phyloP scores from a whole-genome alignment of 2,888 invertebrate genomes.

The Criorhina ranunculi region DNA sequence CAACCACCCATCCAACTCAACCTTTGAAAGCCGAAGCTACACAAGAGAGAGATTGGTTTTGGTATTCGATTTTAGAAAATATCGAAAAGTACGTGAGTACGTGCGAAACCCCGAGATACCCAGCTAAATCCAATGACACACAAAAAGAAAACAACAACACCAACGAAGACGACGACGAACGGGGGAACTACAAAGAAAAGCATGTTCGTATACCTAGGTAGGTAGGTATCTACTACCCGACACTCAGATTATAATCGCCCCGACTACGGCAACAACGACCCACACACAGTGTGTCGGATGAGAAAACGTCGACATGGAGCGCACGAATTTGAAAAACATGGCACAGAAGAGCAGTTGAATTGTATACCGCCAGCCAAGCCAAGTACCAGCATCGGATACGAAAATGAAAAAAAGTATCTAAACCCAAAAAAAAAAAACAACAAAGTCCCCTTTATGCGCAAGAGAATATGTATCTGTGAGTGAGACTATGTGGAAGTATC shows the following conservation, averaged over 20 bases:
- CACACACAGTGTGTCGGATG: slow-evolving; percentile 44
- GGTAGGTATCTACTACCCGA: slow-evolving; percentile 22
- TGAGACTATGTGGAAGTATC: slow-evolving; percentile 34
- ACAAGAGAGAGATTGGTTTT: slow-evolving; percentile 40
- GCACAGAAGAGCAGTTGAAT: slow-evolving; percentile 36
- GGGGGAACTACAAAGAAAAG: slow-evolving; percentile 18
- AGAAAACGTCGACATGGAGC: slow-evolving; percentile 40
- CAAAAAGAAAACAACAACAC: slow-evolving; percentile 36
- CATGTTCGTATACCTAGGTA: slow-evolving; percentile 1
- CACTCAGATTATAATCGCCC: slow-evolving; percentile 43
- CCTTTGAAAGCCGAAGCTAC: slow-evolving; percentile 30
- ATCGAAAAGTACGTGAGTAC: slow-evolving; percentile 58
- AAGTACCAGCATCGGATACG: slow-evolving; percentile 21
- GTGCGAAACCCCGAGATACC: slow-evolving; percentile 42
- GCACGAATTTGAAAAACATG: slow-evolving; percentile 46
- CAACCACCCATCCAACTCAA: slow-evolving; percentile 35
- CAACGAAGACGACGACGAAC: not conserved
- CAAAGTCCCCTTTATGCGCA: slow-evolving; percentile 52
- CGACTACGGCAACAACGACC: slow-evolving; percentile 43
- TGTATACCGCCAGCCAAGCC: slow-evolving; percentile 15
- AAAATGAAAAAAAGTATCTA: slow-evolving; percentile 24
- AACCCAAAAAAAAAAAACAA: slow-evolving; percentile 34
- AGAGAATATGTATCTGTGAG: slow-evolving; percentile 40
- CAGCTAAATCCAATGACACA: slow-evolving; percentile 47
- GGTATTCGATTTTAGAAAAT: slow-evolving; percentile 56